Conservation (phyloP, 2,797 vertebrate species). For the Sebastes paucispinis region DNA sequence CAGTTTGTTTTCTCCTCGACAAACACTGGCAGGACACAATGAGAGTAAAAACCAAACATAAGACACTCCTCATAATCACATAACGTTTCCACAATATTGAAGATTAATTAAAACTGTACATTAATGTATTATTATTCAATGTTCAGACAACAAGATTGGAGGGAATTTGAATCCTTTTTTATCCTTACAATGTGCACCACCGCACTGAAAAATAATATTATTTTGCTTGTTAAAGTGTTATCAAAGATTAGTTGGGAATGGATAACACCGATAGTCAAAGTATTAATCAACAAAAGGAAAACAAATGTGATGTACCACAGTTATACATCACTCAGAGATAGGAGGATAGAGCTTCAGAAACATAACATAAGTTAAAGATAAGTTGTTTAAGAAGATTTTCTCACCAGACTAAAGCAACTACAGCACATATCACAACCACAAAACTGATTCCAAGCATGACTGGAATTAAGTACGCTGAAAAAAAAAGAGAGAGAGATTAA, state of each 20-base stretch:
- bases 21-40: conserved; percentile 18
- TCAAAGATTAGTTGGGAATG: neutral
- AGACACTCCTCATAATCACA: neutral
- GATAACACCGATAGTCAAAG: neutral
- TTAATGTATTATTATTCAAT: neutral
- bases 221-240: neutral
- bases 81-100: neutral
- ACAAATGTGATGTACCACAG: neutral
- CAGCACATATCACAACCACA: fast-evolving
- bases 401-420: conserved; percentile 27
- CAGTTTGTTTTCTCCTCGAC: neutral
- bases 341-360: neutral
- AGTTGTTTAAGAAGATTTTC: conserved; percentile 4
- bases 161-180: neutral
- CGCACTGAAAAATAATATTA: neutral
- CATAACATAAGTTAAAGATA: neutral
- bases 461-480: neutral
- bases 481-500: neutral
- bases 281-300: neutral
- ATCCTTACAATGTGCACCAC: neutral
- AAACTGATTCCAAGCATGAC: fast-evolving
- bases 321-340: neutral
- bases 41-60: neutral
- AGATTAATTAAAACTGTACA: neutral
- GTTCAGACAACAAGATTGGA: neutral